Conservation (phyloP, 2,888 invertebrate species). For the Epinotia brunnichana region DNA sequence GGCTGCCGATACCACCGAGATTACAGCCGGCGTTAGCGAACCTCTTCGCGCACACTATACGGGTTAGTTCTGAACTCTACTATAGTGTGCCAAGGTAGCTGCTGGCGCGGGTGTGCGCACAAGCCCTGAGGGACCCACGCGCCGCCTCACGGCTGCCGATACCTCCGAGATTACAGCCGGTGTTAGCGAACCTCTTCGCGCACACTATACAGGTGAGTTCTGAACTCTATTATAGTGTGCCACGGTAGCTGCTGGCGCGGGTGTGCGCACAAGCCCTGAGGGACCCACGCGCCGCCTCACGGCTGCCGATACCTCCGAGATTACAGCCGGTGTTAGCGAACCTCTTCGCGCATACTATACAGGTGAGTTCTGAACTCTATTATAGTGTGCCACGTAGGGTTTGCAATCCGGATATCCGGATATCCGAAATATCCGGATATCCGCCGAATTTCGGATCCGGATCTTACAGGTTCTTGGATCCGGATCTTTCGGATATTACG, state of each 20-base stretch:
- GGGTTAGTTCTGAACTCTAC: conserved; percentile 84
- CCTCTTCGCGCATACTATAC: conserved; percentile 96
- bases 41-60: conserved; percentile 96
- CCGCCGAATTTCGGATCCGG: too few relatives aligned
- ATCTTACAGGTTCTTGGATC: too few relatives aligned
- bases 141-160: conserved; percentile 91
- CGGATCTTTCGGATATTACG: too few relatives aligned
- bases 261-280: conserved; percentile 89
- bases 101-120: conserved; percentile 92
- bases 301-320: conserved; percentile 93
- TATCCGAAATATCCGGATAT: too few relatives aligned
- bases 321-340: conserved; percentile 93
- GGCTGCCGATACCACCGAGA: conserved; percentile 93
- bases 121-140: conserved; percentile 88
- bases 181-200: conserved; percentile 93
- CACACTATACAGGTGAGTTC: conserved; percentile 93
- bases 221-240: too few relatives aligned
- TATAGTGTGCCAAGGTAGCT: conserved; percentile 95
- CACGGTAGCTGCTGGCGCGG: conserved; percentile 94
- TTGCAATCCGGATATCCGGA: too few relatives aligned
- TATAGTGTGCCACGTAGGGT: too few relatives aligned
- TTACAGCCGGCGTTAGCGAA: conserved; percentile 93
- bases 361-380: conserved; percentile 84
- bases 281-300: conserved; percentile 89
- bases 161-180: conserved; percentile 92